Percentiles rank a stretch among this genome's conserved stretches.
phyloP scores from a whole-genome alignment of 1,140 invertebrate genomes.

The Thaumatotibia leucotreta region DNA sequence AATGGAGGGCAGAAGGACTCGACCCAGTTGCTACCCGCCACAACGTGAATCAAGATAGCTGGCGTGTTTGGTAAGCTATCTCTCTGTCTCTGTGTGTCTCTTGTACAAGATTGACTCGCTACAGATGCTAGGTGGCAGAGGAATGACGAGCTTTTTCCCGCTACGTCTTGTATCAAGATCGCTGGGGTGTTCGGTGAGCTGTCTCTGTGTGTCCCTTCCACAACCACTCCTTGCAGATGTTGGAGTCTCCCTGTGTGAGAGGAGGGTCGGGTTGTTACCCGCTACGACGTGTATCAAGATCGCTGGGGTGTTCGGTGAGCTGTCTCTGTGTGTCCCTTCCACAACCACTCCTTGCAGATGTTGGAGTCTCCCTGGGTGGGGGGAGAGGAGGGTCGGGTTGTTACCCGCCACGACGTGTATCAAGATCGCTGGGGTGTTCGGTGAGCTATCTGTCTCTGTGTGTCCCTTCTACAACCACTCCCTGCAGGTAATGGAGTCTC shows the following conservation, averaged over 20 bases:
- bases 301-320: constrained; percentile 40
- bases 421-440: constrained; percentile 92
- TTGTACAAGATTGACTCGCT: too few species aligned
- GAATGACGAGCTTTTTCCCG: constrained; percentile 95
- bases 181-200: constrained; percentile 91
- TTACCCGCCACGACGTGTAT: constrained; percentile 98
- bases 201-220: too few species aligned
- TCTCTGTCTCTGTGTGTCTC: neutral
- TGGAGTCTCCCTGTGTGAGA: too few species aligned
- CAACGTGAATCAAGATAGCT: neutral
- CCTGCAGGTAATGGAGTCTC: too few species aligned
- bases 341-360: too few species aligned
- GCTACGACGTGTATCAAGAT: neutral
- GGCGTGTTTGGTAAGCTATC: constrained; percentile 40
- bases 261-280: neutral
- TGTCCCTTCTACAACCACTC: too few species aligned
- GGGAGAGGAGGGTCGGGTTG: constrained; percentile 92
- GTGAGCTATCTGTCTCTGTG: too few species aligned
- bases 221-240: too few species aligned
- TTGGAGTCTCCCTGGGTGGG: too few species aligned
- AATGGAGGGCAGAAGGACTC: too few species aligned
- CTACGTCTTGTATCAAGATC: constrained; percentile 97
- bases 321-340: neutral
- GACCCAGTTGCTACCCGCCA: neutral
- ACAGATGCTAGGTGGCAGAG: too few species aligned